Evolutionary conservation across 1,140 invertebrate genomes (phyloP).

Genomic region (Drosophila persimilis): DNA sequence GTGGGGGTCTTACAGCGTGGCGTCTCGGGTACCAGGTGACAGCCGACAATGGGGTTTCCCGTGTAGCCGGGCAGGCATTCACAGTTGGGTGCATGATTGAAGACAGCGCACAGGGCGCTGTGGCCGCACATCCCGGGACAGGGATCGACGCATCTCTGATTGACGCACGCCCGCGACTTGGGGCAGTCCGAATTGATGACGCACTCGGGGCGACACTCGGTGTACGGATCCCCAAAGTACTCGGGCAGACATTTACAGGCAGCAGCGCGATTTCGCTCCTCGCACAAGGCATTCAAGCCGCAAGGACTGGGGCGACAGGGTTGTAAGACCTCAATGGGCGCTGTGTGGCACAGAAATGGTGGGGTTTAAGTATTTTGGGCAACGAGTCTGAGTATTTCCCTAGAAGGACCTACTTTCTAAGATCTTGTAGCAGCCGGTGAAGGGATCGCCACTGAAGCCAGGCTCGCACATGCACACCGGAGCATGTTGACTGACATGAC

Average conservation of each 20-base stretch:
- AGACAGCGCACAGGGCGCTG: constrained; percentile 91
- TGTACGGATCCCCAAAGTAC: constrained; percentile 89
- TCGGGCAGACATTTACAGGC: constrained; percentile 88
- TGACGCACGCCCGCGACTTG: constrained; percentile 89
- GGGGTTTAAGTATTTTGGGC: constrained; percentile 26
- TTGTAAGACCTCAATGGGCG: constrained; percentile 83
- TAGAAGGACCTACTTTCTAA: constrained; percentile 83
- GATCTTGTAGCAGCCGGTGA: constrained; percentile 86
- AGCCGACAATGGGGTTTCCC: constrained; percentile 89
- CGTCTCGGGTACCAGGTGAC: constrained; percentile 81
- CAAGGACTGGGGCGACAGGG: constrained; percentile 88
- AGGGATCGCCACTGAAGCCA: constrained; percentile 89
- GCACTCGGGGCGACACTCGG: constrained; percentile 90
- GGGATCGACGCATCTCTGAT: constrained; percentile 92
- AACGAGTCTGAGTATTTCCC: not conserved
- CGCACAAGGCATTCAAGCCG: constrained; percentile 91
- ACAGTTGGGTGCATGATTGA: constrained; percentile 92
- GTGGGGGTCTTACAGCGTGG: constrained; percentile 57
- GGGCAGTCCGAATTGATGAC: constrained; percentile 91
- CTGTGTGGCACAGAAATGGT: constrained; percentile 52
- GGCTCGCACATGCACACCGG: constrained; percentile 88
- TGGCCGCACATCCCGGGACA: constrained; percentile 91
- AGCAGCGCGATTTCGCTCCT: constrained; percentile 88
- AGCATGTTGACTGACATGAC: constrained; percentile 88
- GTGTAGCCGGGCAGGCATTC: constrained; percentile 89